Evolutionary conservation across 2,888 invertebrate species (phyloP), one percentile per base, ranked within the genome.

Genomic region (Drosophila colorata): DNA sequence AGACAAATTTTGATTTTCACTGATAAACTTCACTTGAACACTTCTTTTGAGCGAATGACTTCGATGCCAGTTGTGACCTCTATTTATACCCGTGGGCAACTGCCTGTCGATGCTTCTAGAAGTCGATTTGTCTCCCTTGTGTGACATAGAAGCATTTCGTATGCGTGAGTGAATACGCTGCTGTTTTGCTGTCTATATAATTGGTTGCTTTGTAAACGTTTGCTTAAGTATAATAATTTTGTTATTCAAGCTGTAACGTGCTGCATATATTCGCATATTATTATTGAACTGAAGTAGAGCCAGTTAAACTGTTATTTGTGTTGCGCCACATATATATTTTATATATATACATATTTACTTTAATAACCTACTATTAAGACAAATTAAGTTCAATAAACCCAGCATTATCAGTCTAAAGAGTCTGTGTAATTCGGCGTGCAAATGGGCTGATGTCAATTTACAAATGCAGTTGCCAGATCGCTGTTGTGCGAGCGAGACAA

Each of bases 51-150:
- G 25, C 64, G 71, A 88, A 58, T 83, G 86, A 40, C 11, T 16
- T 44, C n/a, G 1, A 8, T 31, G n/a, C 43, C 7, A 6, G 6
- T 14, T 7, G 53, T 4, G 33, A 6, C 46, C 59, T 53, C 35
- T 88, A 85, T 83, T 82, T 83, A 83, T 83, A 83, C 66, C 18
- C 51, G 8, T 25, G 2, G 14, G 20, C 35, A 13, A 46, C 46
- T 43, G 51, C 14, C 41, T 20, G 13, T 47, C 23, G 70, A 77
- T 40, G 40, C 9, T 69, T 84, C 87, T 18, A 41, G 67, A 75
- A 78, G 13, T 56, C 40, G 23, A 51, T 58, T 65, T 70, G 61
- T 56, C 80, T 67, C 59, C 57, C 48, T 69, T 46, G 7, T 52
- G 40, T 53, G 4, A 18, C 23, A 18, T 41, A 16, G 41, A 58